Evolutionary conservation across 2,797 vertebrate species (phyloP).

Genomic region (Graptemys geographica): DNA sequence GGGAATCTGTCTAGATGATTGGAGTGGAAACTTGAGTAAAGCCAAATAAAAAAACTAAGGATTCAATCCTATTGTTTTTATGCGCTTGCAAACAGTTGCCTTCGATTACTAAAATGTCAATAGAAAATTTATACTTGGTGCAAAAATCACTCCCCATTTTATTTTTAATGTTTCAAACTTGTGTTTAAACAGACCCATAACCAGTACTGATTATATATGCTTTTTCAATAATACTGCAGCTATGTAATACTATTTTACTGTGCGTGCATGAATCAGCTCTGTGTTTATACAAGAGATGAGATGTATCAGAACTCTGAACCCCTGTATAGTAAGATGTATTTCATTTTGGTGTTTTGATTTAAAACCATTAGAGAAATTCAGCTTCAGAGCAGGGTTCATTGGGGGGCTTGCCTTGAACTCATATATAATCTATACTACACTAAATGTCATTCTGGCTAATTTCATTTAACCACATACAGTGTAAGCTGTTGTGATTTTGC

Average conservation of each 20-base stretch:
- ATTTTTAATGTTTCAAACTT: not conserved
- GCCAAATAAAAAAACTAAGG: not conserved
- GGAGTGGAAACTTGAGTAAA: constrained; percentile 11
- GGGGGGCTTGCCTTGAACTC: not conserved
- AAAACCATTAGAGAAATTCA: not conserved
- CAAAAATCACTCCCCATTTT: not conserved
- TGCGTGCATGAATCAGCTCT: not conserved
- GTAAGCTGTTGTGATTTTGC: not conserved
- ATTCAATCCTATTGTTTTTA: not conserved
- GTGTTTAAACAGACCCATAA: not conserved
- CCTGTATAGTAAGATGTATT: not conserved
- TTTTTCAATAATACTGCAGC: not conserved
- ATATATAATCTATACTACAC: not conserved
- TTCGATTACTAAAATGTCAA: not conserved
- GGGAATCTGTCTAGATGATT: constrained; percentile 8
- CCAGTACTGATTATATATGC: not conserved
- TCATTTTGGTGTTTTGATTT: constrained; percentile 16
- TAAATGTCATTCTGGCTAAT: not conserved
- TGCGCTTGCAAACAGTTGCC: not conserved
- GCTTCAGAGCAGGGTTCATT: not conserved
- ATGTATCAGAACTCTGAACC: not conserved
- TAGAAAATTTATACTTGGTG: not conserved
- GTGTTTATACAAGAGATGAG: not conserved
- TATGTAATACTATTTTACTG: not conserved
- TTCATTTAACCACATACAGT: not conserved